Conservation (phyloP, 2,113 vertebrate genomes). For the Xenotilapia flavipinnis region DNA sequence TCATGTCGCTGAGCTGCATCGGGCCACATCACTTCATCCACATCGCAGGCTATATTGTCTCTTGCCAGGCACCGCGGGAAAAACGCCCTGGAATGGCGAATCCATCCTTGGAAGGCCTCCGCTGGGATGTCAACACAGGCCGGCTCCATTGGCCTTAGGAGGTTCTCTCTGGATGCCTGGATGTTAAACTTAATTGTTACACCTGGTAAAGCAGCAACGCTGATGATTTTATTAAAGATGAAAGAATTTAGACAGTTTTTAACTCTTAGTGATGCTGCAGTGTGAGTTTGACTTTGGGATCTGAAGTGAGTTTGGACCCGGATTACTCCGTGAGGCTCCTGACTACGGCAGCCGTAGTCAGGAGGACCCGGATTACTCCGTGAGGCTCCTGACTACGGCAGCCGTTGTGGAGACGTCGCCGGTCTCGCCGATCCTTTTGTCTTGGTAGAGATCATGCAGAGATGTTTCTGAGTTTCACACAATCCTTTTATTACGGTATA, state of each 20-base stretch:
- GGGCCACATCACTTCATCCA: no score
- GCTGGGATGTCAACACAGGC: no score
- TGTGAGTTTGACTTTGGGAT: accelerated
- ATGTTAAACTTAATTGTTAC: not conserved
- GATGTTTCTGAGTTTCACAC: not conserved
- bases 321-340: not conserved
- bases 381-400: not conserved
- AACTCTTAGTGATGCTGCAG: not conserved
- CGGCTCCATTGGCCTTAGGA: no score
- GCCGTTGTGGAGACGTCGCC: accelerated
- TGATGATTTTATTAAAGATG: not conserved
- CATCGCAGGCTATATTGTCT: no score
- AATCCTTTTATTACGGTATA: not conserved
- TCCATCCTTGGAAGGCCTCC: no score
- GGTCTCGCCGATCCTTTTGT: not conserved
- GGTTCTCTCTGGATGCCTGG: not conserved
- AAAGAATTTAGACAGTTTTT: not conserved
- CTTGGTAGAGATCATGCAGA: not conserved
- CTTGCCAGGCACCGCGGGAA: no score
- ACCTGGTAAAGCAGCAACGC: not conserved
- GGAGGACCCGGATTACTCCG: not conserved
- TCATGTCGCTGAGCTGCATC: no score
- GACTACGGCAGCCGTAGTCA: accelerated
- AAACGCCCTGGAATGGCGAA: no score
- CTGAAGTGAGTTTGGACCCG: no score